Conservation (phyloP, 2,888 invertebrate genomes). For the Gari tellinella region DNA sequence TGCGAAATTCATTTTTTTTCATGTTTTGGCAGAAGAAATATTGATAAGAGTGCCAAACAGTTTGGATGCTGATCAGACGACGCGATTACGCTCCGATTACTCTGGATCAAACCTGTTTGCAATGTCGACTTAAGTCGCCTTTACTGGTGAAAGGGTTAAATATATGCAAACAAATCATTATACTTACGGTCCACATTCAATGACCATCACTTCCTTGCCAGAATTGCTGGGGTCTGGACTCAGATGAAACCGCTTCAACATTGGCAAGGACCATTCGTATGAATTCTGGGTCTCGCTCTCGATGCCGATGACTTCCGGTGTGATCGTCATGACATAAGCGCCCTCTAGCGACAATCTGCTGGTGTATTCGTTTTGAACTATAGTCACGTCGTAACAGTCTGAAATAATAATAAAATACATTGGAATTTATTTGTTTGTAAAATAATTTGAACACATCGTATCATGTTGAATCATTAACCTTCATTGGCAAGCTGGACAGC, state of each 20-base stretch:
- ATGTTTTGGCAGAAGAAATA: too few species aligned
- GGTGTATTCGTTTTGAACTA: slow-evolving; percentile 65
- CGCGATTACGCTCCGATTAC: too few species aligned
- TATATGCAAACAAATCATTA: neutral
- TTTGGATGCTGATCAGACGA: too few species aligned
- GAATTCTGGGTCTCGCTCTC: slow-evolving; percentile 48
- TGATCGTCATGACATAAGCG: slow-evolving; percentile 61
- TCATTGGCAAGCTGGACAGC: too few species aligned
- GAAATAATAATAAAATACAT: slow-evolving; percentile 12
- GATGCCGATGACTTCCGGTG: slow-evolving; percentile 66
- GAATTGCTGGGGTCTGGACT: slow-evolving; percentile 58
- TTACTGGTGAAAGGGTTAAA: too few species aligned
- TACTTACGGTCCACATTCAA: slow-evolving; percentile 77
- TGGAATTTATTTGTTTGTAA: too few species aligned
- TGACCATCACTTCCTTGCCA: slow-evolving; percentile 57
- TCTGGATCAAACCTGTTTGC: too few species aligned
- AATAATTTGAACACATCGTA: too few species aligned
- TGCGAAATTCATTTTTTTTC: too few species aligned
- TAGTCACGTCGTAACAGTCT: slow-evolving; percentile 5
- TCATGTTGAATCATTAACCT: too few species aligned
- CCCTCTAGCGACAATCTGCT: slow-evolving; percentile 60
- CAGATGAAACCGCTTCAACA: slow-evolving; percentile 70
- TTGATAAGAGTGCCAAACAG: too few species aligned
- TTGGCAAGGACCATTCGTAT: slow-evolving; percentile 70
- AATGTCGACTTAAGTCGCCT: too few species aligned